These are phyloP conservation scores for Epirrhoe tristata DNA, from an alignment of 2,888 invertebrate genomes.

Conservation along the genomic window DNA sequence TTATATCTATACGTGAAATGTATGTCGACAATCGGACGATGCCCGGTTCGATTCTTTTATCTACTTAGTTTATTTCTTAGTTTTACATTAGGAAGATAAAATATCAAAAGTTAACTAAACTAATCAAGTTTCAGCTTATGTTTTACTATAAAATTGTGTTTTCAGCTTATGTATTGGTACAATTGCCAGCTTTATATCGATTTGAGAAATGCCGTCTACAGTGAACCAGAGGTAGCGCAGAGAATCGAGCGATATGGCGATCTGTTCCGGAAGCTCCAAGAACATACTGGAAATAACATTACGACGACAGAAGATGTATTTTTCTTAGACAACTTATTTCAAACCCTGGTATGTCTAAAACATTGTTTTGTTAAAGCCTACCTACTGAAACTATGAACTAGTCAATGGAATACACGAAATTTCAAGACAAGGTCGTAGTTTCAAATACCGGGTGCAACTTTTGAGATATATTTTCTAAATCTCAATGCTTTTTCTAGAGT, in stretches of 20 bases:
- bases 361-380: not conserved
- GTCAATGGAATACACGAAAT: no score
- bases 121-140: not conserved
- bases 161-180: constrained; percentile 79
- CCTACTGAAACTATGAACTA: not conserved
- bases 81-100: not conserved
- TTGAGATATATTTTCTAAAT: not conserved
- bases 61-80: not conserved
- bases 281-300: constrained; percentile 69
- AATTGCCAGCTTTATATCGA: constrained; percentile 73
- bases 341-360: constrained; percentile 69
- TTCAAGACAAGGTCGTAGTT: no score
- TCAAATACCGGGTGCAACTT: not conserved
- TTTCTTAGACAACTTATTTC: constrained; percentile 77
- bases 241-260: constrained; percentile 61
- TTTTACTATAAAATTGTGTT: no score
- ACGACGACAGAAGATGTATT: constrained; percentile 75
- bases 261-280: constrained; percentile 61
- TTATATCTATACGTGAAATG: constrained; percentile 18
- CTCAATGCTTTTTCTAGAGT: constrained; percentile 54
- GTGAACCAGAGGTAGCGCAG: constrained; percentile 60
- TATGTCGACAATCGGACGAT: constrained; percentile 13
- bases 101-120: not conserved
- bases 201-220: constrained; percentile 62
- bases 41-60: constrained; percentile 20